phyloP scores from a whole-genome alignment of 1,140 invertebrate genomes.

The Caerostris extrusa region DNA sequence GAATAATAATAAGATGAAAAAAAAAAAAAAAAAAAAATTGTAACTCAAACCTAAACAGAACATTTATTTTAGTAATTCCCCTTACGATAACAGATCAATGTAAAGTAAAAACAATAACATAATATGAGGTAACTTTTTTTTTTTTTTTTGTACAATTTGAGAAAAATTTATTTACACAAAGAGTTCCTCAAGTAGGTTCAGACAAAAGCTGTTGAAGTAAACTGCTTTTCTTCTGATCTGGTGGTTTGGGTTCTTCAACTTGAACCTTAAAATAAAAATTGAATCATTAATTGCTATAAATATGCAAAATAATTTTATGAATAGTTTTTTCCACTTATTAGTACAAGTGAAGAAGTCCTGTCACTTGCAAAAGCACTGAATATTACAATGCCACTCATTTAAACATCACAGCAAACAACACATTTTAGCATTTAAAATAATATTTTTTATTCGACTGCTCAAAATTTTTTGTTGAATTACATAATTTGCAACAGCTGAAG shows the following conservation, averaged over 20 bases:
- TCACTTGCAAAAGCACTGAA: no score
- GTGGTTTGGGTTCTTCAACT: conserved; percentile 86
- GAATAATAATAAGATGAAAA: no score
- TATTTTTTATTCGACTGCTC: no score
- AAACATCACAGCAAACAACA: no score
- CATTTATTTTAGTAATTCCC: conserved; percentile 30
- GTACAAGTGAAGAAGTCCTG: no score
- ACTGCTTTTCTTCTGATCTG: conserved; percentile 86
- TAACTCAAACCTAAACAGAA: not conserved
- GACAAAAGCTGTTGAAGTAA: conserved; percentile 89
- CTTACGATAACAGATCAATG: conserved; percentile 49
- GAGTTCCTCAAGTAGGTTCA: conserved; percentile 82
- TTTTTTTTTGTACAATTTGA: conserved; percentile 67
- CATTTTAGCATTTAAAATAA: no score
- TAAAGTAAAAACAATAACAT: conserved; percentile 52
- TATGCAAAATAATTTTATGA: no score
- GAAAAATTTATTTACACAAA: conserved; percentile 12
- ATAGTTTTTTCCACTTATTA: no score
- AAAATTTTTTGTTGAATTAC: no score
- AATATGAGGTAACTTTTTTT: conserved; percentile 67
- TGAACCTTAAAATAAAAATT: conserved; percentile 57
- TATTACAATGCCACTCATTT: no score
- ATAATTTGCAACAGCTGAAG: no score
- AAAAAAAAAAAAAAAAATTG: conserved; percentile 6
- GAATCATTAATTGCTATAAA: no score